Evolutionary conservation across 1,140 invertebrate species (phyloP).

Genomic region (Leptoteleia sp.): DNA sequence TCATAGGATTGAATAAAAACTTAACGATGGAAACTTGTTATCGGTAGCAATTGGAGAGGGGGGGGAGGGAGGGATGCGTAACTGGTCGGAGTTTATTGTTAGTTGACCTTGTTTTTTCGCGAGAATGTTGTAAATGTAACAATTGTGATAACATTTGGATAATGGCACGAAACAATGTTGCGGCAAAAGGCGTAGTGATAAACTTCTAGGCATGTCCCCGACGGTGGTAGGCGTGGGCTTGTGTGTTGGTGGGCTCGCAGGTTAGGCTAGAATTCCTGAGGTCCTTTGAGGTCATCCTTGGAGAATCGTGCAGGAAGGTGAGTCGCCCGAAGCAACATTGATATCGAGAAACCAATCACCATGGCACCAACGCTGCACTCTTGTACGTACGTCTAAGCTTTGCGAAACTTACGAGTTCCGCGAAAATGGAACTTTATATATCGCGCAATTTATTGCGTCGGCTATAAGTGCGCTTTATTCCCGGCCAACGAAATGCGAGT

Average conservation of each 20-base stretch:
- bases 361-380: slow-evolving; percentile 44
- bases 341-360: slow-evolving; percentile 79
- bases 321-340: slow-evolving; percentile 77
- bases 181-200: slow-evolving; percentile 64
- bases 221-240: slow-evolving; percentile 74
- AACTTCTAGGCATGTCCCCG: slow-evolving; percentile 61
- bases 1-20: too few relatives aligned
- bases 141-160: slow-evolving; percentile 58
- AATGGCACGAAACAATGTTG: slow-evolving; percentile 50
- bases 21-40: too few relatives aligned
- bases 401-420: slow-evolving; percentile 59
- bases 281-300: slow-evolving; percentile 78
- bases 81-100: too few relatives aligned
- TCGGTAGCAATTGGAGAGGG: too few relatives aligned
- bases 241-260: slow-evolving; percentile 72
- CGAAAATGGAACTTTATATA: slow-evolving; percentile 56
- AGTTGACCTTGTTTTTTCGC: too few relatives aligned
- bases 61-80: too few relatives aligned
- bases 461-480: slow-evolving; percentile 35
- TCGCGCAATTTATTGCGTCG: slow-evolving; percentile 42
- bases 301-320: slow-evolving; percentile 75
- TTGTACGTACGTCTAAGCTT: slow-evolving; percentile 52
- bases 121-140: slow-evolving; percentile 53
- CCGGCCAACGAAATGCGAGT: slow-evolving; percentile 31
- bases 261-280: slow-evolving; percentile 78